Evolutionary conservation across 2,888 invertebrate species (phyloP), one percentile per base, ranked within the genome.

Genomic region (Itoplectis maculator): DNA sequence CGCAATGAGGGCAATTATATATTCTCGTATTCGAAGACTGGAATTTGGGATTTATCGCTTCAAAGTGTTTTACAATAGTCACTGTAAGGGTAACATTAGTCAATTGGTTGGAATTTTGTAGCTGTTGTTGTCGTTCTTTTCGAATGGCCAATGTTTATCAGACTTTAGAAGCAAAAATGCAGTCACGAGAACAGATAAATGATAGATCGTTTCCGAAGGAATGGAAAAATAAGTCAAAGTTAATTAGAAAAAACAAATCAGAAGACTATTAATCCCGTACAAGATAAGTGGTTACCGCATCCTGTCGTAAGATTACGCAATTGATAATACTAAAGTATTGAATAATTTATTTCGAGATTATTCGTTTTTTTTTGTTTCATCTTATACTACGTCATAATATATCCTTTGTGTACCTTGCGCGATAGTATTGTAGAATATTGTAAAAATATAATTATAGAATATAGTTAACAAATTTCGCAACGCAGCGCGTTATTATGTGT

Each of bases 401-500:
- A 88, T 87, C 83, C 56, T 87, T 85, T 87, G 84, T 87, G 84
- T 88, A 87, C 85, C 84, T 87, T 81, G 84, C 85, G 81, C 81
- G 84, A 86, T 88, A 88, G 85, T 88, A 66, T 75, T 84, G 80
- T 87, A 87, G 86, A 83, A 69, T 86, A 87, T 87, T 68, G 79
- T 88, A 88, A 87, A 87, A 89, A 87, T 88, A 90, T 89, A 89
- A 84, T 86, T 81, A 85, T 87, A 86, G 84, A 88, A 89, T 87
- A 88, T 87, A 88, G 69, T 87, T 89, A 89, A 91, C 88, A 89
- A 90, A 88, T 86, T 84, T 87, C 86, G 86, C 88, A 89, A 90
- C 88, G 86, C 86, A 87, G 85, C 87, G 88, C 87, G 86, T 88
- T 86, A 85, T 69, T 37, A 47, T 51, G 51, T 56, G 65, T 13